A percentile compares a stretch with the other conserved stretches of the same genome.
These are phyloP conservation scores for Drosophila paulistorum DNA, from an alignment of 1,140 invertebrate species.

Conservation along the genomic window DNA sequence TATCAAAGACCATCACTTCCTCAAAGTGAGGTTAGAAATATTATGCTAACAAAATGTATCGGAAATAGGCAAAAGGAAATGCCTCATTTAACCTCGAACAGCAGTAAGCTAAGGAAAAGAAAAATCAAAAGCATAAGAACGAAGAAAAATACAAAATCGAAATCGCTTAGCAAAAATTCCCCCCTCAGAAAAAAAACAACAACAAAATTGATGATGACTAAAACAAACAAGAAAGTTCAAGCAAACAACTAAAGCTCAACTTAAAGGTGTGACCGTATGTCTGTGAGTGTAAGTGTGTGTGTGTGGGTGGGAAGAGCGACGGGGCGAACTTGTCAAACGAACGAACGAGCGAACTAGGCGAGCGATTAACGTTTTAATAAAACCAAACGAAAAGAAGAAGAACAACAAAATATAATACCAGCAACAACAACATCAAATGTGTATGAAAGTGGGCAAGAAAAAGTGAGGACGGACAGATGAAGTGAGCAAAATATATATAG, in stretches of 20 bases:
- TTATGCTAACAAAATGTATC: too few relatives aligned
- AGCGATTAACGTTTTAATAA: slow-evolving; percentile 58
- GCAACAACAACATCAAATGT: slow-evolving; percentile 71
- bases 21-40: too few relatives aligned
- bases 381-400: slow-evolving; percentile 27
- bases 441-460: slow-evolving; percentile 20
- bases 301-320: slow-evolving; percentile 17
- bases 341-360: slow-evolving; percentile 36
- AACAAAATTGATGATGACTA: slow-evolving; percentile 21
- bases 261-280: slow-evolving; percentile 44
- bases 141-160: slow-evolving; percentile 9
- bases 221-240: slow-evolving; percentile 55
- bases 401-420: slow-evolving; percentile 34
- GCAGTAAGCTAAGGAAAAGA: slow-evolving; percentile 25
- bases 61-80: too few relatives aligned
- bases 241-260: slow-evolving; percentile 54
- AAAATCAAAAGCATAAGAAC: slow-evolving; percentile 45
- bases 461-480: slow-evolving; percentile 13
- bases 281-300: slow-evolving; percentile 20
- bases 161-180: slow-evolving; percentile 10
- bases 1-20: too few relatives aligned
- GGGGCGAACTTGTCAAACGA: slow-evolving; percentile 46
- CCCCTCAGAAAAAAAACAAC: slow-evolving; percentile 20
- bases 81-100: too few relatives aligned
- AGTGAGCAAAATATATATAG: slow-evolving; percentile 35